Conservation (phyloP, 2,888 invertebrate genomes). For the Cabera pusaria region DNA sequence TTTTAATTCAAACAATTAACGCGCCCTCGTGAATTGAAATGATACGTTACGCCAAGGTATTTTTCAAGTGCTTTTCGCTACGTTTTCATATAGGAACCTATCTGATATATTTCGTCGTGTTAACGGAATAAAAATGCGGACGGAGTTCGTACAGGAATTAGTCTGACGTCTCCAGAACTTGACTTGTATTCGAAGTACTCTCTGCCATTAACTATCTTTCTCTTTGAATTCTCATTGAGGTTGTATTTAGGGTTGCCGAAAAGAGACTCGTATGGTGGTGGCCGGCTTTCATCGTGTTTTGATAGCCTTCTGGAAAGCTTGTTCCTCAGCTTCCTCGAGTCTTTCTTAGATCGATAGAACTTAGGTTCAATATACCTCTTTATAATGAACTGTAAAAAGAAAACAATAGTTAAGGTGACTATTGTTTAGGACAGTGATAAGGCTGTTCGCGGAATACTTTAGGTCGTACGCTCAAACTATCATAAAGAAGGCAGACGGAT, state of each 20-base stretch:
- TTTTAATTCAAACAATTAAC: no score
- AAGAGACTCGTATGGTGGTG: constrained; percentile 87
- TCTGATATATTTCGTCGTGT: no score
- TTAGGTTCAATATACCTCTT: constrained; percentile 46
- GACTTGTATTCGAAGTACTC: constrained; percentile 88
- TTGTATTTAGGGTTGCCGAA: constrained; percentile 69
- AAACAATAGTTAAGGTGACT: no score
- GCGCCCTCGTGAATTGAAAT: no score
- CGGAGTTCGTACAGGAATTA: constrained; percentile 89
- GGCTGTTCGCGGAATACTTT: no score
- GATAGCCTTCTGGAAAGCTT: constrained; percentile 24
- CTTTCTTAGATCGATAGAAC: constrained; percentile 29
- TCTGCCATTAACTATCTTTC: constrained; percentile 87
- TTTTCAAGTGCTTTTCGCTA: no score
- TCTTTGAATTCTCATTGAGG: constrained; percentile 58
- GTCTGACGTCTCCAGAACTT: constrained; percentile 84
- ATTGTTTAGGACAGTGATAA: no score
- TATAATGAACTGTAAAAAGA: constrained; percentile 51
- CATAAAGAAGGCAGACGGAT: no score
- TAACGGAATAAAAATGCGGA: constrained; percentile 89
- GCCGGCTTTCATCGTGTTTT: constrained; percentile 73
- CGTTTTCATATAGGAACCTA: no score
- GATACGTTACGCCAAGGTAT: no score
- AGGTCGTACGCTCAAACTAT: no score
- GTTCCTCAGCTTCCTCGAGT: constrained; percentile 32